Percentiles rank a stretch among this genome's conserved stretches.
Conservation (phyloP, 2,113 vertebrate genomes). For the Phyllopteryx taeniolatus region DNA sequence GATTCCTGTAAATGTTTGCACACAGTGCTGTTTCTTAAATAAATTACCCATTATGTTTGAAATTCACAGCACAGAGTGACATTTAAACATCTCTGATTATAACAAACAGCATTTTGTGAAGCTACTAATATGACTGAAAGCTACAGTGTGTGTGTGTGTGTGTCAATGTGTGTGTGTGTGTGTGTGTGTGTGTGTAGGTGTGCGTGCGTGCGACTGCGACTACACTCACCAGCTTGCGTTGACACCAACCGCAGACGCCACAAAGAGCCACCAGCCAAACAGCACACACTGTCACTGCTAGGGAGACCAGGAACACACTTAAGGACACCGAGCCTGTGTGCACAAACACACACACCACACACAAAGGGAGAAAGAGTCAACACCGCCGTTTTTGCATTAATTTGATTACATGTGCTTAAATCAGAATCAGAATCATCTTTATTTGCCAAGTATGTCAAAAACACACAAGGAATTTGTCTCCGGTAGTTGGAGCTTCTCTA, state of each 20-base stretch:
- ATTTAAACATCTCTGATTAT: conserved; percentile 23
- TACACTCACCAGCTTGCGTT: conserved; percentile 93
- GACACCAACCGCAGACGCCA: conserved; percentile 98
- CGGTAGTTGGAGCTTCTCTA: no score
- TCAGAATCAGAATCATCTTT: no score
- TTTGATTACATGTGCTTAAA: not conserved
- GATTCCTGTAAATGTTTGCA: conserved; percentile 22
- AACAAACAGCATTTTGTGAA: conserved; percentile 16
- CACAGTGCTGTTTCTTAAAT: conserved; percentile 12
- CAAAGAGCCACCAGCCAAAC: conserved; percentile 95
- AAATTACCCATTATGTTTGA: conserved; percentile 6
- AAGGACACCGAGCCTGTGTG: conserved; percentile 85
- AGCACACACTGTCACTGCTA: conserved; percentile 95
- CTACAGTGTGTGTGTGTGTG: conserved; percentile 19
- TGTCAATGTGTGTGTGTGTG: conserved; percentile 9
- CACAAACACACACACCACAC: conserved; percentile 60
- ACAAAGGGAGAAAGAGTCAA: conserved; percentile 18
- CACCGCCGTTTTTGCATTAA: not conserved
- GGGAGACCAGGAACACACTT: conserved; percentile 93
- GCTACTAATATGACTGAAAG: conserved; percentile 18
- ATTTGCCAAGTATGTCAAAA: no score
- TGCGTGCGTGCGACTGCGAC: conserved; percentile 27
- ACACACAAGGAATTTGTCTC: no score
- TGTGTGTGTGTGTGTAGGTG: conserved; percentile 17
- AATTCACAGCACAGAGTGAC: conserved; percentile 6